Percentiles rank a stretch among this genome's conserved stretches.
Evolutionary conservation across 2,797 vertebrate genomes (phyloP).

Genomic region (Halcyon smyrnensis): DNA sequence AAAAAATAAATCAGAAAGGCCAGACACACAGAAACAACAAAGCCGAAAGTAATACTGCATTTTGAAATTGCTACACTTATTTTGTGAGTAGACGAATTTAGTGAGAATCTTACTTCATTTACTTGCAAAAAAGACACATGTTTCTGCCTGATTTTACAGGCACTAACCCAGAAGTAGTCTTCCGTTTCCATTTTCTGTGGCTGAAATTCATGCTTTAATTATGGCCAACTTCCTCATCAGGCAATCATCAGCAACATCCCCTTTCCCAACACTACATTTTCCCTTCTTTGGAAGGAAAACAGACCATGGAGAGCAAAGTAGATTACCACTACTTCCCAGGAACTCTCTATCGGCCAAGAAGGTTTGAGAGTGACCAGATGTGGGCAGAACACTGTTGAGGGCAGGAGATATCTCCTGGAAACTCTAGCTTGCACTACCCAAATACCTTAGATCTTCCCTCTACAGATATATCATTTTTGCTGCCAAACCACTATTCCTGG

Average conservation of each 20-base stretch:
- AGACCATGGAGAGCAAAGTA: neutral
- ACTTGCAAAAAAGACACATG: neutral
- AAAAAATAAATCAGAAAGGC: neutral
- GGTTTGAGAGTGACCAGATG: neutral
- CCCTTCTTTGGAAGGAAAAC: neutral
- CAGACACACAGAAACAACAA: slow-evolving; percentile 17
- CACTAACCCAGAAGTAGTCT: neutral
- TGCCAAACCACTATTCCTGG: neutral
- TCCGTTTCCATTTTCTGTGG: neutral
- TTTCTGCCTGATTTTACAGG: neutral
- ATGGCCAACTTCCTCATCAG: neutral
- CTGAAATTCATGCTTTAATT: neutral
- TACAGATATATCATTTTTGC: neutral
- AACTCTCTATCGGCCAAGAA: neutral
- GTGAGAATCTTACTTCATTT: neutral
- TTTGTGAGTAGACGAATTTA: neutral
- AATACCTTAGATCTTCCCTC: neutral
- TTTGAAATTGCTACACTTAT: neutral
- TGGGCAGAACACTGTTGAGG: neutral
- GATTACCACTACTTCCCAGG: neutral
- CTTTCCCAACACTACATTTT: neutral
- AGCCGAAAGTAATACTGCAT: neutral
- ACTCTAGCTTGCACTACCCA: neutral
- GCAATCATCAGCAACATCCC: neutral
- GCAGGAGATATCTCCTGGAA: neutral